These are phyloP conservation scores for Osmerus eperlanus DNA, from an alignment of 2,113 vertebrate genomes.

Conservation along the genomic window DNA sequence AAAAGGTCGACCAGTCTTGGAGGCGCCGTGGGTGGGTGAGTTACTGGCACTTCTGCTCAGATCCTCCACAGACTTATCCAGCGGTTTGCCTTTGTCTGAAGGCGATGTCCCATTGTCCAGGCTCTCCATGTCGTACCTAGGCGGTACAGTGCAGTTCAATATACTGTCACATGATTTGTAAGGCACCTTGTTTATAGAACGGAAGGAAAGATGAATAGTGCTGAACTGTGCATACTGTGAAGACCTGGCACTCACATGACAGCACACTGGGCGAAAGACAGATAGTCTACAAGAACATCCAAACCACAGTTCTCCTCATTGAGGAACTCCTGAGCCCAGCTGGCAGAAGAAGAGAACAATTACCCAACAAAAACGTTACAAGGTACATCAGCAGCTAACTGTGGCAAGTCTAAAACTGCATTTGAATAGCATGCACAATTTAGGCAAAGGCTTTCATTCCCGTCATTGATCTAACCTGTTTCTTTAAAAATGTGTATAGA, in stretches of 20 bases:
- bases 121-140: slow-evolving; percentile 80
- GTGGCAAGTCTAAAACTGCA: too few species aligned
- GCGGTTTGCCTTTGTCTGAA: slow-evolving; percentile 67
- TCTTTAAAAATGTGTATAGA: too few species aligned
- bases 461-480: too few species aligned
- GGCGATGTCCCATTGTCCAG: slow-evolving; percentile 69
- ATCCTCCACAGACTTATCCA: slow-evolving; percentile 81
- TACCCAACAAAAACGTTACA: too few species aligned
- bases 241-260: slow-evolving; percentile 73
- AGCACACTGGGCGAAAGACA: slow-evolving; percentile 83
- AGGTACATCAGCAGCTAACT: too few species aligned
- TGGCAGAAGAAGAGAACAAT: slow-evolving; percentile 27
- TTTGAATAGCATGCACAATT: too few species aligned
- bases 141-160: not conserved
- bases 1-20: slow-evolving; percentile 71
- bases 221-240: not conserved
- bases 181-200: not conserved
- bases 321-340: slow-evolving; percentile 88
- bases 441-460: too few species aligned
- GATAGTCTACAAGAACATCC: slow-evolving; percentile 89
- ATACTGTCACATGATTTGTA: not conserved
- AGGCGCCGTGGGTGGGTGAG: slow-evolving; percentile 66
- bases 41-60: slow-evolving; percentile 72
- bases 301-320: slow-evolving; percentile 88
- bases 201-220: not conserved